Percentiles rank a stretch among this genome's conserved stretches.
These are phyloP conservation scores for Spea multiplicata DNA, from an alignment of 2,113 vertebrate genomes.

Conservation along the genomic window DNA sequence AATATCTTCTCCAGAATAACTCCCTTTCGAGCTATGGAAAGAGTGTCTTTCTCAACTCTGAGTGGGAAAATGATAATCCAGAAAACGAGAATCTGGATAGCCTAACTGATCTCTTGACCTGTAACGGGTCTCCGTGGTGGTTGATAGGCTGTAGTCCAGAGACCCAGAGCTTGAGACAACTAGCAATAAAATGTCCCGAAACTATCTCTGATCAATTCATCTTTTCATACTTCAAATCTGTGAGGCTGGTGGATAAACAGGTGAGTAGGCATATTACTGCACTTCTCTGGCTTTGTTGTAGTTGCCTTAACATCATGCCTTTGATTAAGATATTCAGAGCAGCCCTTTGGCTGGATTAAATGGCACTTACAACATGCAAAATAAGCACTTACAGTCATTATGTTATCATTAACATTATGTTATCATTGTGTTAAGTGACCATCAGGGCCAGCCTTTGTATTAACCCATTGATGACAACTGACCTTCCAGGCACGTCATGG, in stretches of 20 bases:
- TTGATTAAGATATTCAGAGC: too few relatives aligned
- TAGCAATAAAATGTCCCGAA: slow-evolving; percentile 59
- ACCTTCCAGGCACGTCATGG: too few relatives aligned
- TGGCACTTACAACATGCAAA: too few relatives aligned
- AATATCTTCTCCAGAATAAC: slow-evolving; percentile 59
- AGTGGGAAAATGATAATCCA: background rate
- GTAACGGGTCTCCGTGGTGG: slow-evolving; percentile 72
- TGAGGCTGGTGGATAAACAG: slow-evolving; percentile 68
- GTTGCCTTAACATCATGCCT: too few relatives aligned
- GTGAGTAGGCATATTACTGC: slow-evolving; percentile 60
- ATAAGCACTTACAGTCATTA: too few relatives aligned
- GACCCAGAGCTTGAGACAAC: slow-evolving; percentile 61
- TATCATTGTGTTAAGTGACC: too few relatives aligned
- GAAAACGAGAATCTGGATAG: slow-evolving; percentile 56
- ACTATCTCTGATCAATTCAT: slow-evolving; percentile 50
- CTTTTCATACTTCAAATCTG: slow-evolving; percentile 61
- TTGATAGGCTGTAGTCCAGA: slow-evolving; percentile 62
- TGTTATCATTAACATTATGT: too few relatives aligned
- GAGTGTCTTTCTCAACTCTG: rapidly evolving
- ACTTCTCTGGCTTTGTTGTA: too few relatives aligned
- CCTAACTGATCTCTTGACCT: slow-evolving; percentile 67
- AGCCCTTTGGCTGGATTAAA: too few relatives aligned
- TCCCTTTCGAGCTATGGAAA: slow-evolving; percentile 25
- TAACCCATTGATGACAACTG: too few relatives aligned
- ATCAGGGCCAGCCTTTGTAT: too few relatives aligned